Conservation (phyloP, 2,888 invertebrate species). For the Monochamus alternatus region DNA sequence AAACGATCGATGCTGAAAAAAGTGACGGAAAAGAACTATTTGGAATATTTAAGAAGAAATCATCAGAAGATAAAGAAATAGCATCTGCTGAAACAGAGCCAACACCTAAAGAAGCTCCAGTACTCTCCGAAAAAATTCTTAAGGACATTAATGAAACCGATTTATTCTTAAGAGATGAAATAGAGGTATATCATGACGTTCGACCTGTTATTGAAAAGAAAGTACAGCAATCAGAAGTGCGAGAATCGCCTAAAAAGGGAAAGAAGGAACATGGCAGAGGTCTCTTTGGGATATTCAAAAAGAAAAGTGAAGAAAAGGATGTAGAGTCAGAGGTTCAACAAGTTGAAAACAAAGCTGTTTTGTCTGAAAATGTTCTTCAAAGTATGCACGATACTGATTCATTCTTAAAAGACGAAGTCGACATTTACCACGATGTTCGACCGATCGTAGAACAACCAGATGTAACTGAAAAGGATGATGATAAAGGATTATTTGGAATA, state of each 20-base stretch:
- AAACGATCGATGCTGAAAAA: background rate
- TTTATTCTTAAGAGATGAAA: conserved; percentile 41
- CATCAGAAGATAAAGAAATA: conserved; percentile 30
- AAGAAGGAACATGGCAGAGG: no score
- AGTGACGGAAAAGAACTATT: background rate
- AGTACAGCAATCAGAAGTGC: no score
- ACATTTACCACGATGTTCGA: conserved; percentile 50
- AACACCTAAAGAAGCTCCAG: conserved; percentile 21
- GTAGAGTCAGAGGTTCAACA: conserved; percentile 21
- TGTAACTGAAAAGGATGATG: conserved; percentile 28
- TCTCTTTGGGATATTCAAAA: background rate
- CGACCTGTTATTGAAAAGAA: conserved; percentile 35
- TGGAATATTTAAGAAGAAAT: conserved; percentile 26
- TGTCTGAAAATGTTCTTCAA: conserved; percentile 39
- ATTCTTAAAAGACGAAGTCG: conserved; percentile 58
- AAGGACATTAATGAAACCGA: conserved; percentile 41
- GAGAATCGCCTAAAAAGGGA: no score
- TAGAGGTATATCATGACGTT: conserved; percentile 46
- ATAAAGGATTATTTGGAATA: conserved; percentile 42
- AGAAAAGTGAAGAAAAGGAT: conserved; percentile 2
- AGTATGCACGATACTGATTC: conserved; percentile 27
- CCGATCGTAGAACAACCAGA: conserved; percentile 28
- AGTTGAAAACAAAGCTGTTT: conserved; percentile 26
- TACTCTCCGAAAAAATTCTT: conserved; percentile 36
- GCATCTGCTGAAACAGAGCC: conserved; percentile 14